Conservation (phyloP, 1,140 invertebrate species). For the Riptortus pedestris region DNA sequence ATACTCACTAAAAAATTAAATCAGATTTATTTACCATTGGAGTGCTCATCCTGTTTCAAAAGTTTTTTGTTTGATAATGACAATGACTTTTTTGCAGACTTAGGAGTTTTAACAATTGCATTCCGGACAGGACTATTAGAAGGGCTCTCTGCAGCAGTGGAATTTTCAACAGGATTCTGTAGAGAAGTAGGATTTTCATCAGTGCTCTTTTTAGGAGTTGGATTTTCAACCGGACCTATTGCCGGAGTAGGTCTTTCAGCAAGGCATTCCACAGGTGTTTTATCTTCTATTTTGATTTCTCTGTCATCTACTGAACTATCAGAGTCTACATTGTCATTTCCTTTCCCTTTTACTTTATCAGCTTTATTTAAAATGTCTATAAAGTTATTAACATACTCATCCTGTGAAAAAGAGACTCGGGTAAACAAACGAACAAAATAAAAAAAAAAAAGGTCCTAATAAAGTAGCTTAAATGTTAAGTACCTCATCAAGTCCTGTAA, state of each 20-base stretch:
- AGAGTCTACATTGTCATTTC: background rate
- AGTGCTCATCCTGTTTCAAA: background rate
- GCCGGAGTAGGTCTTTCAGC: too few relatives aligned
- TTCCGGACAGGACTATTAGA: too few relatives aligned
- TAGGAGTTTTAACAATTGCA: background rate
- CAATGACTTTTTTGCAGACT: background rate
- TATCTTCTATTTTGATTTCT: too few relatives aligned
- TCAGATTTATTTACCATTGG: background rate
- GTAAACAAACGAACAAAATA: background rate
- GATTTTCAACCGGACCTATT: too few relatives aligned
- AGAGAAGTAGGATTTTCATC: background rate
- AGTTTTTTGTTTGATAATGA: background rate
- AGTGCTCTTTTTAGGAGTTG: background rate
- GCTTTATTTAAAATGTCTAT: conserved; percentile 14
- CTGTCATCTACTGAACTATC: conserved; percentile 13
- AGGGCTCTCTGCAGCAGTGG: too few relatives aligned
- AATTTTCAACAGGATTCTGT: background rate
- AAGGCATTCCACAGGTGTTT: too few relatives aligned
- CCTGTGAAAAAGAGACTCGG: conserved; percentile 12
- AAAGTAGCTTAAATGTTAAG: too few relatives aligned
- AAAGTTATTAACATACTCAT: conserved; percentile 13
- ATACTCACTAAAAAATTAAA: background rate
- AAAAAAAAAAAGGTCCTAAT: background rate
- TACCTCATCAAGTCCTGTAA: background rate
- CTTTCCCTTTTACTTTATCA: too few relatives aligned